Evolutionary conservation across 2,797 vertebrate species (phyloP), one percentile per base, ranked within the genome.

Genomic region (Salarias fasciatus): DNA sequence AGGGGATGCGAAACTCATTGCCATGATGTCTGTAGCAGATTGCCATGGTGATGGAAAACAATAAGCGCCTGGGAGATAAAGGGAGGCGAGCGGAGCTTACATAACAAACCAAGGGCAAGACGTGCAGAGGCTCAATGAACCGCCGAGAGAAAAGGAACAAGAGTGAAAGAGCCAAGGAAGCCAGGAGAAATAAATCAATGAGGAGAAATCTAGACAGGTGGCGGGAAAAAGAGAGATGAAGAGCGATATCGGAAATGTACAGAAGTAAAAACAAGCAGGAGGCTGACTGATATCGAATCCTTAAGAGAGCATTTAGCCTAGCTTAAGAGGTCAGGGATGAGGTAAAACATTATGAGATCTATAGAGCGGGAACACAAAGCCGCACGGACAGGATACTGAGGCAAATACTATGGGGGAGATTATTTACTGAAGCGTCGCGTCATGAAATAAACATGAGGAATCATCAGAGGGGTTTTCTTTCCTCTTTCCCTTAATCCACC

Each of bases 381-480:
- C 10, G 15, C 40, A 9, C 9, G 41, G 69, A 62, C 62, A 58
- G 50, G 66, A 52, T 70, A 66, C 33, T 61, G 49, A 56, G 48
- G 73, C 70, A 75, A 86, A 88, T 53, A 63, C 63, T 41, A 63
- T 44, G 43, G 43, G 47, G 77, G 63, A 75, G 81, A 80, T 82
- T 85, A 88, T 89, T 88, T 84, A 82, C 75, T 41, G 56, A 61
- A 56, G 63, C 72, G 35, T 66, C 36, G 33, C 67, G 74, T 74
- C 59, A 75, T 86, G 81, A 90, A 90, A 88, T 80, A 88, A 84
- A 86, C 79, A 89, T 86, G 77, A 85, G 80, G 77, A 83, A 74
- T 87, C 68, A 76, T 81, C 54, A 52, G 60, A 70, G 70, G 74
- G 67, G 43, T 67, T 69, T 54, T 82, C 77, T 75, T 76, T 65